These are phyloP conservation scores for Strix aluco DNA, from an alignment of 2,113 vertebrate genomes.

Conservation along the genomic window DNA sequence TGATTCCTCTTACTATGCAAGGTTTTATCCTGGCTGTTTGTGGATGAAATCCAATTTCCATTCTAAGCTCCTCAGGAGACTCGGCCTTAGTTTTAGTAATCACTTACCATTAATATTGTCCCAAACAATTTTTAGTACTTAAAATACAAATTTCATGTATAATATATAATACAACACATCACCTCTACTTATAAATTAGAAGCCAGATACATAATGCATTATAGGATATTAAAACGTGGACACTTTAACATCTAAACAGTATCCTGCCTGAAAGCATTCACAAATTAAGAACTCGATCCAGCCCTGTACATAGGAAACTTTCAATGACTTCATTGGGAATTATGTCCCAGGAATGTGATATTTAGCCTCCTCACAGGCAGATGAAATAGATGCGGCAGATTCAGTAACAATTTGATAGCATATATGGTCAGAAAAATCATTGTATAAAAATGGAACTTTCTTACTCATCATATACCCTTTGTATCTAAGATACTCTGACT, in stretches of 20 bases:
- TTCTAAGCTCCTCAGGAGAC: conserved; percentile 3
- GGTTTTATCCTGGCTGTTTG: conserved; percentile 16
- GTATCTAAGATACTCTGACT: conserved; percentile 53
- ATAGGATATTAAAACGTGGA: not conserved
- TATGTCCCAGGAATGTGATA: not conserved
- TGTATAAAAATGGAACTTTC: conserved; percentile 27
- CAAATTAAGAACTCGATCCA: not conserved
- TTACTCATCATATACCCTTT: conserved; percentile 39
- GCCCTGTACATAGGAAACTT: not conserved
- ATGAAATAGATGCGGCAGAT: not conserved
- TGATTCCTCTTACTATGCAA: not conserved
- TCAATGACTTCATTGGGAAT: conserved; percentile 19
- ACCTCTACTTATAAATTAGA: not conserved
- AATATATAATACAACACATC: not conserved
- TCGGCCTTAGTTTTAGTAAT: not conserved
- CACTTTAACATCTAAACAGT: not conserved
- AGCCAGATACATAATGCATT: not conserved
- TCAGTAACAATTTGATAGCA: not conserved
- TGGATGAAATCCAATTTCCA: conserved; percentile 39
- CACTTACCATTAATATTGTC: not conserved
- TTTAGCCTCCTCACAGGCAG: not conserved
- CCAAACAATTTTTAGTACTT: conserved; percentile 24
- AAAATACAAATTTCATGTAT: conserved; percentile 9
- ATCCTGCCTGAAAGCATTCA: not conserved
- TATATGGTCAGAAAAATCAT: conserved; percentile 6